These are phyloP conservation scores for Rhorus exstirpatorius DNA, from an alignment of 2,888 invertebrate genomes.

Conservation along the genomic window DNA sequence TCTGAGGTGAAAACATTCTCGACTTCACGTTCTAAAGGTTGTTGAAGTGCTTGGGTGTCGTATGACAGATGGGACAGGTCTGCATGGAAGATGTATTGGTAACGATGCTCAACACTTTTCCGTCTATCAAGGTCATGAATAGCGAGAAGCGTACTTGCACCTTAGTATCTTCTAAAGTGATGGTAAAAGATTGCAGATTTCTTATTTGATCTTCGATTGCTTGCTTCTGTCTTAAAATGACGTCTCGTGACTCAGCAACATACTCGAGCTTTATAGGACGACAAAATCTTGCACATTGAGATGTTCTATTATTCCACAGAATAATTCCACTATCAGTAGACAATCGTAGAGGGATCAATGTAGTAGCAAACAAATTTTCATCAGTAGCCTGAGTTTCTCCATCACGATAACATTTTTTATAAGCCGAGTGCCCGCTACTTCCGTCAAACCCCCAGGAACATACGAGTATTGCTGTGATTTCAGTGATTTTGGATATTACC, in stretches of 20 bases:
- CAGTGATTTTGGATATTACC: background rate
- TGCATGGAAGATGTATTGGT: constrained; percentile 8
- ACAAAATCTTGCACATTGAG: constrained; percentile 59
- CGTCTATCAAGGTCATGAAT: constrained; percentile 47
- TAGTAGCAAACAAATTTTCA: constrained; percentile 52
- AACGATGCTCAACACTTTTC: constrained; percentile 46
- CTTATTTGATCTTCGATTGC: constrained; percentile 45
- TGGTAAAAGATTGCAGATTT: constrained; percentile 6
- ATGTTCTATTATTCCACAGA: constrained; percentile 46
- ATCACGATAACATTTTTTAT: constrained; percentile 36
- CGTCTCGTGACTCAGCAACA: constrained; percentile 31
- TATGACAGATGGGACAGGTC: constrained; percentile 14
- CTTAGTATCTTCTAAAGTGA: constrained; percentile 19
- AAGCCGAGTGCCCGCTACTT: constrained; percentile 18
- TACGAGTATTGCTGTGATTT: constrained; percentile 19
- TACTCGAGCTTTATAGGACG: constrained; percentile 45
- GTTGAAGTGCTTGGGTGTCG: constrained; percentile 9
- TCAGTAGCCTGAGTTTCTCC: constrained; percentile 4
- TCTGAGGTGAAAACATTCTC: constrained; percentile 18
- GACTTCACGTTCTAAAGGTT: constrained; percentile 23
- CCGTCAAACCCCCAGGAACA: constrained; percentile 40
- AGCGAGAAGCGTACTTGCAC: constrained; percentile 3
- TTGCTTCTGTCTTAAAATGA: constrained; percentile 37
- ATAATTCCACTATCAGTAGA: constrained; percentile 33
- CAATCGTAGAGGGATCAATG: constrained; percentile 34